phyloP scores from a whole-genome alignment of 2,888 invertebrate genomes.

The Tupiocoris notatus region DNA sequence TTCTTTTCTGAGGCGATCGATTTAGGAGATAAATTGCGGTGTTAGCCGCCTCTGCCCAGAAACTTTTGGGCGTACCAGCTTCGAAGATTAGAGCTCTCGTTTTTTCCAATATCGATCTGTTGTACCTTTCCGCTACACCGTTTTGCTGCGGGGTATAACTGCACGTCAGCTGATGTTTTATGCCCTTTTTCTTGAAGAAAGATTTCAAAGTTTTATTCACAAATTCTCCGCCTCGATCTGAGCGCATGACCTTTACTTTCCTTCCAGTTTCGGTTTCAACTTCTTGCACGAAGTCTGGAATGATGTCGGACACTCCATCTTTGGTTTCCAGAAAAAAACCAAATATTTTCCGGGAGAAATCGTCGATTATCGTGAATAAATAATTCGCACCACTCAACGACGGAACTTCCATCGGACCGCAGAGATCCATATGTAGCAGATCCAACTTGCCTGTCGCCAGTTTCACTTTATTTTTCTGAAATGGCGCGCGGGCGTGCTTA shows the following conservation, averaged over 20 bases:
- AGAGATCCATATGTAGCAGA: too few species aligned
- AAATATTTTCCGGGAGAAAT: too few species aligned
- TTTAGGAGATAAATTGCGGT: slow-evolving; percentile 53
- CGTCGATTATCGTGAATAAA: too few species aligned
- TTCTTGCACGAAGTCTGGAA: too few species aligned
- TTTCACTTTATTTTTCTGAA: too few species aligned
- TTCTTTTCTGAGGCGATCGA: slow-evolving; percentile 26
- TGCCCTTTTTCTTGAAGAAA: slow-evolving; percentile 30
- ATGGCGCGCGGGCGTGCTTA: too few species aligned
- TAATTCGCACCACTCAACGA: too few species aligned
- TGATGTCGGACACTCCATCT: too few species aligned
- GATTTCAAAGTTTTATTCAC: slow-evolving; percentile 2
- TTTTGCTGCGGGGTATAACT: slow-evolving; percentile 39
- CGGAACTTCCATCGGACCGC: too few species aligned
- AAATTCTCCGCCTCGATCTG: slow-evolving; percentile 40
- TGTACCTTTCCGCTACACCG: slow-evolving; percentile 39
- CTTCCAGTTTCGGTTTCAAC: slow-evolving; percentile 48
- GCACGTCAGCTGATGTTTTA: slow-evolving; percentile 33
- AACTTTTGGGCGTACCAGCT: slow-evolving; percentile 47
- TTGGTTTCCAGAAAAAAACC: too few species aligned
- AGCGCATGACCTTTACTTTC: slow-evolving; percentile 49
- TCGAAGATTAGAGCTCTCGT: slow-evolving; percentile 50
- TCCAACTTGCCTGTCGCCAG: too few species aligned
- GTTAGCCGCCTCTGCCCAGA: slow-evolving; percentile 51
- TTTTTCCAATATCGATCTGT: slow-evolving; percentile 47